phyloP scores from a whole-genome alignment of 2,113 vertebrate genomes.

The Phylloscopus trochiloides region DNA sequence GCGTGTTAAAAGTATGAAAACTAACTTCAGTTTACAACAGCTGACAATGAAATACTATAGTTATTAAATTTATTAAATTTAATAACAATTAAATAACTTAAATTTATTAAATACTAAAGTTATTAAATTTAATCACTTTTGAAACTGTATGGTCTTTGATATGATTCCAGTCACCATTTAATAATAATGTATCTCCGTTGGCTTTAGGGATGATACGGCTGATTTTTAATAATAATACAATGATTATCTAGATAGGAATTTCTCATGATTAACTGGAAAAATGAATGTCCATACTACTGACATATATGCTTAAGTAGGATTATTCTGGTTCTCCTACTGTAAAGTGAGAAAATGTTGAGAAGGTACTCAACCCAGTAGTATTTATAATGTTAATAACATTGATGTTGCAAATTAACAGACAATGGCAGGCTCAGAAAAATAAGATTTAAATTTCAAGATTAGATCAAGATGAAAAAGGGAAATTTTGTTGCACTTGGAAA shows the following conservation, averaged over 20 bases:
- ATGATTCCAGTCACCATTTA: neutral
- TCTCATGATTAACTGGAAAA: neutral
- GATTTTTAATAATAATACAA: neutral
- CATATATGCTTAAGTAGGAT: neutral
- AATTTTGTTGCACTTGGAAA: neutral
- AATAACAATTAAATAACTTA: too few species aligned
- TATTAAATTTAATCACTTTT: neutral
- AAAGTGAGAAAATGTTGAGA: neutral
- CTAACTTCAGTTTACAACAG: neutral
- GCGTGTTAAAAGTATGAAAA: neutral
- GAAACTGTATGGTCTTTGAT: neutral
- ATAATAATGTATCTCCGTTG: neutral
- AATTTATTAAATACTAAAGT: too few species aligned
- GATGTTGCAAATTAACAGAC: neutral
- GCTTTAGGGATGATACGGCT: neutral
- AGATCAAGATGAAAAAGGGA: neutral
- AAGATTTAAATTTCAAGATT: neutral
- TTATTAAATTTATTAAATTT: too few species aligned
- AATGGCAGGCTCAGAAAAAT: neutral
- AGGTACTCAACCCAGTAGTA: neutral
- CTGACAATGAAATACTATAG: neutral
- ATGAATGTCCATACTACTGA: neutral
- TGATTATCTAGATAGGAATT: neutral
- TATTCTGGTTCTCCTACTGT: neutral
- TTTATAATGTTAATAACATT: neutral